These are phyloP conservation scores for Rhinoraja longicauda DNA, from an alignment of 2,797 vertebrate species.

Conservation along the genomic window DNA sequence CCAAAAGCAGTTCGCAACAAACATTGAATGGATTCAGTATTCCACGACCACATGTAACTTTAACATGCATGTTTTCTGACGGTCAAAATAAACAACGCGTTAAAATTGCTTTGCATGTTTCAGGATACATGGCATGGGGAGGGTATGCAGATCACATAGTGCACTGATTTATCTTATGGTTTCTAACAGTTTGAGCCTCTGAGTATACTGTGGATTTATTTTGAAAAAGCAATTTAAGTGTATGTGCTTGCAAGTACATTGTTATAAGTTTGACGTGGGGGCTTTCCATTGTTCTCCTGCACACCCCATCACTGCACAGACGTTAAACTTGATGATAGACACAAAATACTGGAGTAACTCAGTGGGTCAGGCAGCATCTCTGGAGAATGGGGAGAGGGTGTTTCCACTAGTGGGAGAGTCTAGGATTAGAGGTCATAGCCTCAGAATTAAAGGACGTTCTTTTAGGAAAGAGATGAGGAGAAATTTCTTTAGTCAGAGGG, in stretches of 20 bases:
- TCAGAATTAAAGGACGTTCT: too few relatives aligned
- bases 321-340: neutral
- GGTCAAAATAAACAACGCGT: neutral
- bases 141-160: neutral
- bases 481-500: too few relatives aligned
- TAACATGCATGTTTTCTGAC: constrained; percentile 43
- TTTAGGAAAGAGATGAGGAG: too few relatives aligned
- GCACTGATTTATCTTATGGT: neutral
- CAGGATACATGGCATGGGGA: neutral
- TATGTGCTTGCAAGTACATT: neutral
- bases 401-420: too few relatives aligned
- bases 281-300: neutral
- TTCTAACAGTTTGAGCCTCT: neutral
- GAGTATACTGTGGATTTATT: neutral
- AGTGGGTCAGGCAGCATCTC: too few relatives aligned
- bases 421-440: too few relatives aligned
- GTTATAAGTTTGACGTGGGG: neutral
- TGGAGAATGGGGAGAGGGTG: too few relatives aligned
- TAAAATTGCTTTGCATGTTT: constrained; percentile 6
- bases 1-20: constrained; percentile 69
- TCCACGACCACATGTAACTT: constrained; percentile 77
- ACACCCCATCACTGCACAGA: neutral
- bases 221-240: neutral
- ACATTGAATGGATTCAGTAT: constrained; percentile 67
- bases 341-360: too few relatives aligned